phyloP scores from a whole-genome alignment of 2,888 invertebrate species.

The Hylaea fasciaria region DNA sequence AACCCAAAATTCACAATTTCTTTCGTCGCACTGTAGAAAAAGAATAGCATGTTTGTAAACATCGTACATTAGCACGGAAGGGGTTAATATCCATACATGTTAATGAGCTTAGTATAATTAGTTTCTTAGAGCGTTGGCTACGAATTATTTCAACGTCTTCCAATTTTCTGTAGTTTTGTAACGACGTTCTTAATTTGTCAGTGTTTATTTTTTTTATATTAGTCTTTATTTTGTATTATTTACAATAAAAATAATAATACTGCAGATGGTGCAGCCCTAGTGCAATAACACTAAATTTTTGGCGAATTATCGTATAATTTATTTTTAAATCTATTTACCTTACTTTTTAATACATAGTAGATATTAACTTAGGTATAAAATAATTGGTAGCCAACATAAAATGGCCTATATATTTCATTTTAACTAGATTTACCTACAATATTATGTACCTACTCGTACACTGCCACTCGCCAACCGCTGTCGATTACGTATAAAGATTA shows the following conservation, averaged over 20 bases:
- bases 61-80: conserved; percentile 27
- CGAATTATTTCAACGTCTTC: conserved; percentile 84
- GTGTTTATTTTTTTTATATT: conserved; percentile 42
- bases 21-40: conserved; percentile 39
- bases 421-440: conserved; percentile 52
- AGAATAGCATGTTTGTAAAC: conserved; percentile 37
- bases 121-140: conserved; percentile 79
- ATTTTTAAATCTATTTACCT: conserved; percentile 64
- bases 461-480: conserved; percentile 84
- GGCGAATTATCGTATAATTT: conserved; percentile 69
- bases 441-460: conserved; percentile 58
- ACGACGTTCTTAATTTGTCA: conserved; percentile 33
- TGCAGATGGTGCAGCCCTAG: conserved; percentile 73
- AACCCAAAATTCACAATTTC: conserved; percentile 13
- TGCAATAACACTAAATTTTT: conserved; percentile 77
- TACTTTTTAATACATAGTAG: conserved; percentile 43
- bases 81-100: conserved; percentile 51
- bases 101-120: conserved; percentile 65
- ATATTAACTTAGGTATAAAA: conserved; percentile 57
- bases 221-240: conserved; percentile 36
- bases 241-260: conserved; percentile 51
- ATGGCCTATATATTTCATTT: conserved; percentile 73
- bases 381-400: conserved; percentile 83
- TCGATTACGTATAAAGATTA: conserved; percentile 53
- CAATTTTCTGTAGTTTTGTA: conserved; percentile 65